A percentile compares a stretch with the other conserved stretches of the same genome.
These are phyloP conservation scores for Anolis carolinensis DNA, from an alignment of 2,113 vertebrate species.

Conservation along the genomic window DNA sequence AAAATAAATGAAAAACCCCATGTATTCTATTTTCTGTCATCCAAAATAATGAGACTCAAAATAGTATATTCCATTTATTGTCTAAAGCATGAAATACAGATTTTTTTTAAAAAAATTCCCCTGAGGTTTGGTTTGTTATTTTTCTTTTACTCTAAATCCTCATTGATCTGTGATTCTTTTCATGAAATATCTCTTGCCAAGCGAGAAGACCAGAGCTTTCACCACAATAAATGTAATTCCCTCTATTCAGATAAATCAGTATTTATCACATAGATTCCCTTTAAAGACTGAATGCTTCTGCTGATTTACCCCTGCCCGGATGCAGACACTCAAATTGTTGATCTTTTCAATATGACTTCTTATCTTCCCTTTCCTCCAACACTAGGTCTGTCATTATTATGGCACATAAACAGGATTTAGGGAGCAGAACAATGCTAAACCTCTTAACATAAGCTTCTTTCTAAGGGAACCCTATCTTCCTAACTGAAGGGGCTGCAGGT, in stretches of 20 bases:
- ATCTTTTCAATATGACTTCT: conserved; percentile 15
- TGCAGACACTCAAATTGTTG: background rate
- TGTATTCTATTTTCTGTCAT: background rate
- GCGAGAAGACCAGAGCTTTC: conserved; percentile 25
- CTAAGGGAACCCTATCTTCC: background rate
- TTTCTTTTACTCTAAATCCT: conserved; percentile 12
- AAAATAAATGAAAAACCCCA: background rate
- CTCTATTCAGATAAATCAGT: conserved; percentile 8
- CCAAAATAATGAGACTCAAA: background rate
- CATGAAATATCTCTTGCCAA: conserved; percentile 11
- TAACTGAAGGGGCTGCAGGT: background rate
- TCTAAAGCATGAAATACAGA: background rate
- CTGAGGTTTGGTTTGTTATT: background rate
- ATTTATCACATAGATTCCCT: conserved; percentile 46
- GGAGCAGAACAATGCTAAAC: conserved; percentile 21
- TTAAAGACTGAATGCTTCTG: conserved; percentile 28
- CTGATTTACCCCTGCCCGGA: background rate
- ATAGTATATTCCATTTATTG: background rate
- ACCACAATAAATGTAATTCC: conserved; percentile 23
- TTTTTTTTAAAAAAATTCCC: background rate
- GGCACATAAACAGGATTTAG: background rate
- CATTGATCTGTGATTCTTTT: conserved; percentile 27
- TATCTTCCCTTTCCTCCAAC: background rate
- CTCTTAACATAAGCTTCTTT: conserved; percentile 6
- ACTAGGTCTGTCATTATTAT: conserved; percentile 2